Evolutionary conservation across 2,113 vertebrate species (phyloP).

Genomic region (Shinisaurus crocodilurus): DNA sequence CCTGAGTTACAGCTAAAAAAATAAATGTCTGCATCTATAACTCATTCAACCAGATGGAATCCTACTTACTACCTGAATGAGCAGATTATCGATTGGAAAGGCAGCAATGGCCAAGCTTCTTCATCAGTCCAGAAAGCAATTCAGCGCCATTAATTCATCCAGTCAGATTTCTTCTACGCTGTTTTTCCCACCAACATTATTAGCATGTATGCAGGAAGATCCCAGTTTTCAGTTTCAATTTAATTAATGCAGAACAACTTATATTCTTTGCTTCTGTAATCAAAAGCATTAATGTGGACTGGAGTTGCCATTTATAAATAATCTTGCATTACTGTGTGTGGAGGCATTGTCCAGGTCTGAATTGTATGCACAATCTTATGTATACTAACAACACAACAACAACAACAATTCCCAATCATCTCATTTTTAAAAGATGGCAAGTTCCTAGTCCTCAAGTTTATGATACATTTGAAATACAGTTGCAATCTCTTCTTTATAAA

Average conservation of each 20-base stretch:
- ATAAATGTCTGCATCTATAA: conserved; percentile 66
- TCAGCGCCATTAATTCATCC: not conserved
- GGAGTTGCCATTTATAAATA: not conserved
- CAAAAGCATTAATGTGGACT: not conserved
- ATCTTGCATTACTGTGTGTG: not conserved
- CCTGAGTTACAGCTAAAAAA: conserved; percentile 63
- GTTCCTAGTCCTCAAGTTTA: not conserved
- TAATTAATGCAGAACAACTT: conserved; percentile 1
- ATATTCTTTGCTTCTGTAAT: not conserved
- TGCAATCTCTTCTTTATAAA: not conserved
- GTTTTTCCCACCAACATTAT: not conserved
- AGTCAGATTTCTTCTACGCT: conserved; percentile 6
- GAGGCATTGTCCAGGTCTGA: not conserved
- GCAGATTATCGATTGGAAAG: conserved; percentile 61
- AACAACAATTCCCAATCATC: not conserved
- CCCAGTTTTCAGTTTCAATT: not conserved
- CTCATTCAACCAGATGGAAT: conserved; percentile 57
- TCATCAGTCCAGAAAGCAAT: not conserved
- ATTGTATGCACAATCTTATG: not conserved
- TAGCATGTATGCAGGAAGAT: not conserved
- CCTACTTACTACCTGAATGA: conserved; percentile 59
- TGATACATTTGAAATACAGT: not conserved
- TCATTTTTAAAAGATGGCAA: not conserved
- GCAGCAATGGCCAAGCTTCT: conserved; percentile 41
- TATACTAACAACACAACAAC: not conserved